These are phyloP conservation scores for Drosophila lowei DNA, from an alignment of 1,140 invertebrate species.

Conservation along the genomic window DNA sequence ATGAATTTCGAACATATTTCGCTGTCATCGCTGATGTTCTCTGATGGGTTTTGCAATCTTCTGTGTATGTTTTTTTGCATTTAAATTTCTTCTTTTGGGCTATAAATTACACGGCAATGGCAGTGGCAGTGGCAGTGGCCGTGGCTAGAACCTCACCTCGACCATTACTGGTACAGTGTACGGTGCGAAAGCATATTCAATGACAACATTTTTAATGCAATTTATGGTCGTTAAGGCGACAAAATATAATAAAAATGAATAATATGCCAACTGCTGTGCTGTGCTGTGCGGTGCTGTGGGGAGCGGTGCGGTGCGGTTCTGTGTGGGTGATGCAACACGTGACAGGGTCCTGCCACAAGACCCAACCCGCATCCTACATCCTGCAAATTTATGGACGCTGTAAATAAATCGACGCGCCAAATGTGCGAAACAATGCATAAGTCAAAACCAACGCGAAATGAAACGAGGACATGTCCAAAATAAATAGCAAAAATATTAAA, in stretches of 20 bases:
- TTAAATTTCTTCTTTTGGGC: conserved; percentile 27
- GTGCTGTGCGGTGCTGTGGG: background rate
- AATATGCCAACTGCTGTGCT: conserved; percentile 70
- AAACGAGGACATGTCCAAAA: conserved; percentile 23
- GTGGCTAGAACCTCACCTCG: conserved; percentile 7
- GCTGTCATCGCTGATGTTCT: conserved; percentile 40
- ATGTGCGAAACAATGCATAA: conserved; percentile 79
- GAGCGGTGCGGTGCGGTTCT: conserved; percentile 26
- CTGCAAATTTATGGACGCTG: conserved; percentile 66
- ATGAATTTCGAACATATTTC: conserved; percentile 32
- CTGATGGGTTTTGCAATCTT: conserved; percentile 3
- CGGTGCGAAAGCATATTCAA: conserved; percentile 55
- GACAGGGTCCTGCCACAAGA: conserved; percentile 67
- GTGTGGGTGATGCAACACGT: conserved; percentile 65
- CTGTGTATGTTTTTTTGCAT: conserved; percentile 24
- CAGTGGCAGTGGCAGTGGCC: conserved; percentile 6
- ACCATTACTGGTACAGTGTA: too few relatives aligned
- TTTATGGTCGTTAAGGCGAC: conserved; percentile 81
- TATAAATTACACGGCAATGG: conserved; percentile 34
- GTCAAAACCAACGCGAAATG: conserved; percentile 53
- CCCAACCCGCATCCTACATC: conserved; percentile 22
- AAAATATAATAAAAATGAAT: conserved; percentile 82
- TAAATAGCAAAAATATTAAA: conserved; percentile 30
- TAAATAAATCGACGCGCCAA: conserved; percentile 78
- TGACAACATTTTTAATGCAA: conserved; percentile 80